phyloP scores from a whole-genome alignment of 2,113 vertebrate species.

The Numida meleagris region DNA sequence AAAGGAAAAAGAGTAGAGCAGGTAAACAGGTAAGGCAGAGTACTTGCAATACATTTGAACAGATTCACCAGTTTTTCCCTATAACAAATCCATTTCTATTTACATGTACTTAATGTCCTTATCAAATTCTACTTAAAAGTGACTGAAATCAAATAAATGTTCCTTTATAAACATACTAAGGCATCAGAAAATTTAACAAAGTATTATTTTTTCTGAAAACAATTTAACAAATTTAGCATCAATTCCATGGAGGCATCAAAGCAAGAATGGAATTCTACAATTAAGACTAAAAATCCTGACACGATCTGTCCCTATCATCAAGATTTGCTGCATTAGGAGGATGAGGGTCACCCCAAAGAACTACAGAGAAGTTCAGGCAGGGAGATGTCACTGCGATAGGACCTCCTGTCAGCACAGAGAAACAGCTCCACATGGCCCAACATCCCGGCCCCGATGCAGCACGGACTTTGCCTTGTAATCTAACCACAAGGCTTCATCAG shows the following conservation, averaged over 20 bases:
- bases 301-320: neutral
- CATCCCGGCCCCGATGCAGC: neutral
- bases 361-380: neutral
- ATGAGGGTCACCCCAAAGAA: neutral
- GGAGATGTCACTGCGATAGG: neutral
- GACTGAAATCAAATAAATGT: neutral
- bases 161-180: neutral
- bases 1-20: neutral
- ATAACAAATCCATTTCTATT: neutral
- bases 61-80: neutral
- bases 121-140: neutral
- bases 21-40: neutral
- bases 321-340: neutral
- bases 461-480: neutral
- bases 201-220: neutral
- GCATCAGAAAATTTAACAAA: neutral
- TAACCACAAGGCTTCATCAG: neutral
- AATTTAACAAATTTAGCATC: neutral
- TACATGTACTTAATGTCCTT: neutral
- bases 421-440: neutral
- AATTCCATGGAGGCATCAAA: neutral
- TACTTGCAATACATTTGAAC: neutral
- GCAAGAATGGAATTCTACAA: neutral
- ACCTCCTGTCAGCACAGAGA: neutral
- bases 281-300: neutral